These are phyloP conservation scores for Microhierax caerulescens DNA, from an alignment of 2,797 vertebrate genomes.

Conservation along the genomic window DNA sequence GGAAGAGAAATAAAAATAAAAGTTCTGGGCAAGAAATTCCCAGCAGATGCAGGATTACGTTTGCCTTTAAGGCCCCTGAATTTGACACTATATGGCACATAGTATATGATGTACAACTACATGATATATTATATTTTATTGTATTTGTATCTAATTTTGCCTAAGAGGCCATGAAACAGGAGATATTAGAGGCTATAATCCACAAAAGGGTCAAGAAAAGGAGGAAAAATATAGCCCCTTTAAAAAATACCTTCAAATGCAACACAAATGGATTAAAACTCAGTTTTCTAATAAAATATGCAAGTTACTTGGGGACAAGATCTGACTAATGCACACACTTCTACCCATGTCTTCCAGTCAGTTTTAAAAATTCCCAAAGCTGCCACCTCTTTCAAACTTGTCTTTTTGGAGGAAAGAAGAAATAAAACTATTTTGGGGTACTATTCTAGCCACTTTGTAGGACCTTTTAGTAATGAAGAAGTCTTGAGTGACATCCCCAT, in stretches of 20 bases:
- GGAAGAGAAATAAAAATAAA: neutral
- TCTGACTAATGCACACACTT: neutral
- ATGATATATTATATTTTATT: neutral
- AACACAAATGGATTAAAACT: neutral
- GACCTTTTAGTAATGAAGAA: neutral
- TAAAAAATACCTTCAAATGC: neutral
- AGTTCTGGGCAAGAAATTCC: neutral
- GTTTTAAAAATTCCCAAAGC: neutral
- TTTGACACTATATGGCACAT: neutral
- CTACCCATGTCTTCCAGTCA: neutral
- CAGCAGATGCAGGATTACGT: neutral
- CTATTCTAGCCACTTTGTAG: neutral
- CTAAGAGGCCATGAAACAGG: neutral
- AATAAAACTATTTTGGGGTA: neutral
- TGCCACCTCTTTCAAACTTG: neutral
- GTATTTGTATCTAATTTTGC: neutral
- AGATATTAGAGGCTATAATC: neutral
- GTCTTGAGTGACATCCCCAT: neutral
- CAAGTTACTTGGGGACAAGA: neutral
- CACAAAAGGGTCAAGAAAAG: neutral
- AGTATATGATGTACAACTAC: neutral
- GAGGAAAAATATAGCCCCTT: neutral
- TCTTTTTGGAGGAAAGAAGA: neutral
- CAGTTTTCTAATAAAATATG: neutral
- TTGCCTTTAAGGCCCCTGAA: neutral